Evolutionary conservation across 1,140 invertebrate species (phyloP).

Genomic region (Rhagoletis zephyria): DNA sequence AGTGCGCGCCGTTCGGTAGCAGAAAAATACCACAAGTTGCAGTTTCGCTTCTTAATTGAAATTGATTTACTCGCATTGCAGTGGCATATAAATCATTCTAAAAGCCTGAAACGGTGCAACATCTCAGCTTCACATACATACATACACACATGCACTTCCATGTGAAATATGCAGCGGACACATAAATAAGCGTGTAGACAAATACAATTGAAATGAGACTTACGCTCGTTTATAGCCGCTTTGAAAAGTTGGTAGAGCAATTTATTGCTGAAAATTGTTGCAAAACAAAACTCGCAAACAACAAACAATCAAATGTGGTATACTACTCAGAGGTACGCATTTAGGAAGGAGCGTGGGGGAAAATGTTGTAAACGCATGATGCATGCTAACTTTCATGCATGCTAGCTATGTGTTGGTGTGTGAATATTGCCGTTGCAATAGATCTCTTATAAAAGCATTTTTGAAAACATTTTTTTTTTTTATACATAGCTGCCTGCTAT

Average conservation of each 20-base stretch:
- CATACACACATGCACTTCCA: neutral
- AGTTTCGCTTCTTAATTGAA: slow-evolving; percentile 3
- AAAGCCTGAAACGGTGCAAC: neutral
- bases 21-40: neutral
- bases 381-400: neutral
- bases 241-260: slow-evolving; percentile 18
- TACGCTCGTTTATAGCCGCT: slow-evolving; percentile 5
- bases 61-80: slow-evolving; percentile 36
- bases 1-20: neutral
- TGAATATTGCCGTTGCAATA: neutral
- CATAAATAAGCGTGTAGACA: neutral
- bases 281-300: neutral
- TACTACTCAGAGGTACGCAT: too few species aligned
- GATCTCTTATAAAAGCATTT: slow-evolving; percentile 4
- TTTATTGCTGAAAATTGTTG: slow-evolving; percentile 43
- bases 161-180: neutral
- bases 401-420: neutral
- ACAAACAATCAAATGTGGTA: neutral
- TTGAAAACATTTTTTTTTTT: neutral
- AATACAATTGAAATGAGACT: slow-evolving; percentile 24
- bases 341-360: neutral
- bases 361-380: neutral
- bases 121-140: slow-evolving; percentile 18
- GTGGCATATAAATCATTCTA: slow-evolving; percentile 31
- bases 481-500: slow-evolving; percentile 11